Base-by-base conservation (phyloP, 2,113 vertebrate species). In the Scomber colias region DNA sequence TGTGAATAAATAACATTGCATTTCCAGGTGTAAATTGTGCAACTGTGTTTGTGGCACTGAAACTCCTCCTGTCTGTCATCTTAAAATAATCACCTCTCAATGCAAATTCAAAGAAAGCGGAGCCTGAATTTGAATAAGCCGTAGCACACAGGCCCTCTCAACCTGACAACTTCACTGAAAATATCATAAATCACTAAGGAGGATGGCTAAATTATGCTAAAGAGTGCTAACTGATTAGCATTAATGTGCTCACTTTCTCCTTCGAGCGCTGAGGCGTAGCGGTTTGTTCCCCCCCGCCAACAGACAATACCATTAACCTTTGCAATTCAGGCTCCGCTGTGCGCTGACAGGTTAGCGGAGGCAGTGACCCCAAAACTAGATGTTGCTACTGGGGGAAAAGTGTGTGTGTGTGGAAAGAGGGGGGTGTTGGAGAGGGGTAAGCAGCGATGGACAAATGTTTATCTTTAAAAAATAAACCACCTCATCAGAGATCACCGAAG, bases 291-390 rank as follows among this genome's bases (percentile, higher is more conserved):
- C 91, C 95, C 3, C 95, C 71, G 84, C 89, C 96, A 94, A 97
- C 94, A 95, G 97, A 97, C 97, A 98, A 98, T 95, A 96, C 96
- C 97, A 99, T 98, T 99, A 99, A 99, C 97, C 98, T 99, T 97
- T 97, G 97, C 96, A 96, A 97, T 97, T 97, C 95, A 96, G 95
- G 95, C 96, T 94, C 95, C 89, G 95, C 84, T 21, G 94, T 91
- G 94, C 92, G 93, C 91, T 89, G 90, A 94, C 92, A 95, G 91
- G 93, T 93, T 96, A 95, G 96, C 94, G 92, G 95, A 97, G 89
- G 96, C 94, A 95, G 92, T 97, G 97, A 98, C 96, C 97, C 96
- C 94, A 93, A 94, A 96, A 96, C 95, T 95, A 93, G 96, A 96
- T 95, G 97, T 97, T 96, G 94, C 97, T 95, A 96, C 94, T 95